These are phyloP conservation scores for Clistopyga incitator DNA, from an alignment of 2,888 invertebrate genomes.

Conservation along the genomic window DNA sequence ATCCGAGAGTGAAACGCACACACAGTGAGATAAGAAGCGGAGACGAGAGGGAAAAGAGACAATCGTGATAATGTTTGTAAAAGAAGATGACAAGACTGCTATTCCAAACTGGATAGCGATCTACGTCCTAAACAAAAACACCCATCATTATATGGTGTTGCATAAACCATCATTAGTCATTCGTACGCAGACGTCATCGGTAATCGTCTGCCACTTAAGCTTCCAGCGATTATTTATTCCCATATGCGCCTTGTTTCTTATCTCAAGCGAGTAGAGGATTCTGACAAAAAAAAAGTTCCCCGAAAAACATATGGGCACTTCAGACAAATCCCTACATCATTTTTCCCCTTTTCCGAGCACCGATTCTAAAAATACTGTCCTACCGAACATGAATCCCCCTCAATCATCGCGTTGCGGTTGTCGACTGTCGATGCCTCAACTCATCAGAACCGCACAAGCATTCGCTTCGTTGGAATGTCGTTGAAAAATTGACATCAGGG, in stretches of 20 bases:
- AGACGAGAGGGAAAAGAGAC: neutral
- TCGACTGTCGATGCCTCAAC: neutral
- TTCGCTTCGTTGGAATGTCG: neutral
- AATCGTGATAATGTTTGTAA: neutral
- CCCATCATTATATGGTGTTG: neutral
- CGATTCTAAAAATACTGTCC: slow-evolving; percentile 43
- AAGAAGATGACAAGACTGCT: neutral
- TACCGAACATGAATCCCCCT: slow-evolving; percentile 19
- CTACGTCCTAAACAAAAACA: neutral
- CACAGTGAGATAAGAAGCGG: neutral
- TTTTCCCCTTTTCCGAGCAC: slow-evolving; percentile 20
- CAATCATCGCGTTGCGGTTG: slow-evolving; percentile 3
- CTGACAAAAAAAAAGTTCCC: too few species aligned
- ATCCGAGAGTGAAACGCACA: neutral
- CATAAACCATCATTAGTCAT: slow-evolving; percentile 18
- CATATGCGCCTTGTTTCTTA: slow-evolving; percentile 1
- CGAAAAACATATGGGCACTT: slow-evolving; percentile 56
- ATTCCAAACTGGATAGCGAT: neutral
- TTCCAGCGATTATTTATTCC: slow-evolving; percentile 43
- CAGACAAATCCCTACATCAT: slow-evolving; percentile 54
- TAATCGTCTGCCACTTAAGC: slow-evolving; percentile 12
- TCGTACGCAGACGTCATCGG: neutral
- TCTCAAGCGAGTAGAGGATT: slow-evolving; percentile 1
- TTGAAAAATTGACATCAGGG: neutral
- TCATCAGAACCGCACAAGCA: slow-evolving; percentile 5